Percentiles rank a stretch among this genome's conserved stretches.
These are phyloP conservation scores for Apodemus sylvaticus DNA, from an alignment of 2,113 vertebrate species.

Conservation along the genomic window DNA sequence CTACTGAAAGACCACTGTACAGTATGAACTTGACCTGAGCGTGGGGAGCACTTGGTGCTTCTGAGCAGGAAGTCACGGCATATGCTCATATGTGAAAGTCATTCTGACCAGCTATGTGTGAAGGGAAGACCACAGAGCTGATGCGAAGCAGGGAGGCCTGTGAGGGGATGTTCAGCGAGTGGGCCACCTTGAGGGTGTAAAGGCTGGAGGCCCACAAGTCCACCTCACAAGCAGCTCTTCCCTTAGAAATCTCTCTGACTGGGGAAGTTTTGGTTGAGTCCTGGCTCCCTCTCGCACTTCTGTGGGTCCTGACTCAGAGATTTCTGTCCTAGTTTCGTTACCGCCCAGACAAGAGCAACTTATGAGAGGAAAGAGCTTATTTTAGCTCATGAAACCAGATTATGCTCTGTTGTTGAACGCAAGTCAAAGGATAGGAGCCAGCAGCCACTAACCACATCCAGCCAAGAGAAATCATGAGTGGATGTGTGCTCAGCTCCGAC, in stretches of 20 bases:
- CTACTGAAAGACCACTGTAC: background rate
- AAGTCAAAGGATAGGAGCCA: background rate
- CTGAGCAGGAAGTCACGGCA: background rate
- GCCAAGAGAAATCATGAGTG: background rate
- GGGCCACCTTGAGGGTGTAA: background rate
- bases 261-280: background rate
- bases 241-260: background rate
- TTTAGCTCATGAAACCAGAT: background rate
- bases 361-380: too few species aligned
- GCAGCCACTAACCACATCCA: background rate
- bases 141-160: background rate
- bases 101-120: too few species aligned
- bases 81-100: background rate
- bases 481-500: background rate
- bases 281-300: background rate
- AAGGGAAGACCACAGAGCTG: background rate
- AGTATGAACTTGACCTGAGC: background rate
- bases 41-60: background rate
- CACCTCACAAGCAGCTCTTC: background rate
- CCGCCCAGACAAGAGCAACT: background rate
- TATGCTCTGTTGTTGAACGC: background rate
- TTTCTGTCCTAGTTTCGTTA: background rate
- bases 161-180: background rate
- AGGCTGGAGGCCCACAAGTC: background rate
- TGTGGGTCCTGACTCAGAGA: background rate